A percentile compares a stretch with the other conserved stretches of the same genome.
Conservation (phyloP, 1,140 invertebrate species). For the Drosophila simulans region DNA sequence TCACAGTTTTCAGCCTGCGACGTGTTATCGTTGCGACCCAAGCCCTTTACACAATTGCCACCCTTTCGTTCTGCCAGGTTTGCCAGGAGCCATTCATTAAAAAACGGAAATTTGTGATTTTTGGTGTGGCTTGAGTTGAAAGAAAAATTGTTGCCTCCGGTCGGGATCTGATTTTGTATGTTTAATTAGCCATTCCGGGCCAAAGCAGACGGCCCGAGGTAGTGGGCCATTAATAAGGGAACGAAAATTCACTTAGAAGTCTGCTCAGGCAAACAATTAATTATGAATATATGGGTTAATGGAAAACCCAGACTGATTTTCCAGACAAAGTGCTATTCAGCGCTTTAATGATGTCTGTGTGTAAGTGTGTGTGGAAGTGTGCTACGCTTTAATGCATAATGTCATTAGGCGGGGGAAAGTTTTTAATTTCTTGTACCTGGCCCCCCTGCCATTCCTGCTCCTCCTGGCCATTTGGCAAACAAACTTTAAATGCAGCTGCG, state of each 20-base stretch:
- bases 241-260: conserved; percentile 50
- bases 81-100: conserved; percentile 57
- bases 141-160: conserved; percentile 45
- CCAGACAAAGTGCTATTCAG: not conserved
- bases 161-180: conserved; percentile 50
- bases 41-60: conserved; percentile 34
- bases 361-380: conserved; percentile 19
- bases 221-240: conserved; percentile 41
- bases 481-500: conserved; percentile 80
- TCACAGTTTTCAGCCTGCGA: conserved; percentile 43
- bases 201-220: conserved; percentile 44
- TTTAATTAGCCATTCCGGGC: conserved; percentile 53
- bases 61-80: not conserved
- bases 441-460: not conserved
- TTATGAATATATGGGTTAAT: conserved; percentile 38
- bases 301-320: conserved; percentile 1
- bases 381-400: conserved; percentile 65
- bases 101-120: conserved; percentile 82
- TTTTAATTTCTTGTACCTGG: conserved; percentile 63
- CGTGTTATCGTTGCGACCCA: conserved; percentile 66
- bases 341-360: conserved; percentile 19
- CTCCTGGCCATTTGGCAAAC: conserved; percentile 36
- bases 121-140: conserved; percentile 53
- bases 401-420: conserved; percentile 61
- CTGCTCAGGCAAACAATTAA: conserved; percentile 36